Evolutionary conservation across 2,797 vertebrate species (phyloP).

Genomic region (Bradypodion pumilum): DNA sequence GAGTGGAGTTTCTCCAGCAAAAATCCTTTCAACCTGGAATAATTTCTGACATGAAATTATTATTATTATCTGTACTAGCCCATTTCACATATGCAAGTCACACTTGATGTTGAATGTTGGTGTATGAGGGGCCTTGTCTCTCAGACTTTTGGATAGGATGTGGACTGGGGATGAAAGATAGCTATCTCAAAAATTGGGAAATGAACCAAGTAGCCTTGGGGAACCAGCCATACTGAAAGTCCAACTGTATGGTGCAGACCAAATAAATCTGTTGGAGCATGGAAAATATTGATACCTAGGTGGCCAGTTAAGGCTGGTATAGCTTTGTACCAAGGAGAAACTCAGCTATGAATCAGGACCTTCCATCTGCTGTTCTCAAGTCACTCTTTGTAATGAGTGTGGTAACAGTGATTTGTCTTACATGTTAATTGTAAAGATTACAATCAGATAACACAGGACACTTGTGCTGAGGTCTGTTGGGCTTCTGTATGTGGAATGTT

Average conservation of each 20-base stretch:
- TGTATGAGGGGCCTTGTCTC: background rate
- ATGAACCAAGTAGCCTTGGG: background rate
- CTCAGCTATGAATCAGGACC: background rate
- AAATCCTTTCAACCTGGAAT: no score
- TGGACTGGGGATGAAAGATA: background rate
- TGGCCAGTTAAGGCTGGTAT: background rate
- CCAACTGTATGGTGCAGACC: background rate
- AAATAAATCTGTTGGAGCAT: background rate
- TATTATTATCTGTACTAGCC: no score
- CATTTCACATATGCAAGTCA: background rate
- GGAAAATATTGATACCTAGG: background rate
- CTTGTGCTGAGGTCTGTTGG: no score
- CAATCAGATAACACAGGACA: background rate
- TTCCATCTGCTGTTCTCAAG: background rate
- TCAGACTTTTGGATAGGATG: background rate
- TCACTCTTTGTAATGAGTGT: background rate
- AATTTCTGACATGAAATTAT: no score
- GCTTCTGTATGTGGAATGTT: no score
- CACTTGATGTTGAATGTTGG: background rate
- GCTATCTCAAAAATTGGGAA: background rate
- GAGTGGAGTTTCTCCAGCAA: no score
- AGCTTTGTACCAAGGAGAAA: background rate
- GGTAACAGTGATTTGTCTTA: background rate
- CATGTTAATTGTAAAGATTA: background rate
- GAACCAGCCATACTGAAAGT: background rate